These are phyloP conservation scores for Mesorhabditis belari DNA, from an alignment of 2,888 invertebrate species.

Conservation along the genomic window DNA sequence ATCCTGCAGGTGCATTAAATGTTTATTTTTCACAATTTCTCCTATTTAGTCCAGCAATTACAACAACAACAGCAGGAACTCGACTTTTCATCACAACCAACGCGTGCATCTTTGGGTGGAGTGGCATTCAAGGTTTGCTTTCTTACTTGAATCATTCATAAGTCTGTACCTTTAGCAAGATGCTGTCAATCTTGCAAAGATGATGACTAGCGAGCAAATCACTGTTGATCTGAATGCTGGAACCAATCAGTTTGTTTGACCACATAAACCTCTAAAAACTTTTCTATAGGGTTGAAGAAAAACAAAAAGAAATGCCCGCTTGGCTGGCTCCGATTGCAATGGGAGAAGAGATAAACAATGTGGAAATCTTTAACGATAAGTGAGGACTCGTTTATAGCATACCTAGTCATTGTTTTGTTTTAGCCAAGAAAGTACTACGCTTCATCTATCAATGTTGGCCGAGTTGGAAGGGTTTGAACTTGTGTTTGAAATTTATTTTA, in stretches of 20 bases:
- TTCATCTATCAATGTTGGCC: neutral
- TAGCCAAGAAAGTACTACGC: neutral
- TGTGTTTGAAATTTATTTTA: too few relatives aligned
- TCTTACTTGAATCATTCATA: neutral
- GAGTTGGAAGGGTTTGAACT: neutral
- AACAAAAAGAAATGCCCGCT: neutral
- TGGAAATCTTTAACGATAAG: neutral
- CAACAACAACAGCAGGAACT: slow-evolving; percentile 8
- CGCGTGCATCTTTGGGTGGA: slow-evolving; percentile 11
- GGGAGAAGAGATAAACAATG: too few relatives aligned
- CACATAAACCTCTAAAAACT: neutral
- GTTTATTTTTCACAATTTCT: too few relatives aligned
- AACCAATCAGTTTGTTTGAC: neutral
- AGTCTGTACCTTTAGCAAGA: neutral
- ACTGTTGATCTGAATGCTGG: slow-evolving; percentile 36
- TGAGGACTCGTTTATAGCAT: too few relatives aligned
- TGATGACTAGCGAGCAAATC: slow-evolving; percentile 15
- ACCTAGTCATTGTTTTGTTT: neutral
- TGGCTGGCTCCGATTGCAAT: neutral
- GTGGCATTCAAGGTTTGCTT: slow-evolving; percentile 6
- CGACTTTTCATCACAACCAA: slow-evolving; percentile 18
- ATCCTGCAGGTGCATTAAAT: slow-evolving; percentile 3
- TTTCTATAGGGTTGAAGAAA: neutral
- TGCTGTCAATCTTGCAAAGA: neutral
- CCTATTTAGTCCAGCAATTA: too few relatives aligned